Percentiles rank a stretch among this genome's conserved stretches.
Evolutionary conservation across 2,888 invertebrate species (phyloP).

Genomic region (Myopa testacea): DNA sequence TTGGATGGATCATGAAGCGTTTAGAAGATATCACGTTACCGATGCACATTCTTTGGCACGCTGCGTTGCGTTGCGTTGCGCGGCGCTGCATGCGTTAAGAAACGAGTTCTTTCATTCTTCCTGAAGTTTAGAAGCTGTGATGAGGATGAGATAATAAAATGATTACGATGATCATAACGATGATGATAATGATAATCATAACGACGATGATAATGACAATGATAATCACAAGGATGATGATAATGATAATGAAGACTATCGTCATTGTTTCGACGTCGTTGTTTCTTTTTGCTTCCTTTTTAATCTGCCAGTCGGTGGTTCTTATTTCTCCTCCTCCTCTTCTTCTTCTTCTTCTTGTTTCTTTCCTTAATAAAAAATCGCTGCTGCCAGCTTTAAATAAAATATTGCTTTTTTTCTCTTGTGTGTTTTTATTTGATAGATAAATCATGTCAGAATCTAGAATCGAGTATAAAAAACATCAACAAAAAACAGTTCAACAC

Average conservation of each 20-base stretch:
- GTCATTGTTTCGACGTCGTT: not conserved
- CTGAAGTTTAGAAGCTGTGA: not conserved
- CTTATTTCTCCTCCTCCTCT: not conserved
- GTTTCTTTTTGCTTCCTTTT: not conserved
- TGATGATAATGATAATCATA: not conserved
- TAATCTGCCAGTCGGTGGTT: not conserved
- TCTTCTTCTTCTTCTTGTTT: not conserved
- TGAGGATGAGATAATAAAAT: not conserved
- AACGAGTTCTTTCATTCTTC: not conserved
- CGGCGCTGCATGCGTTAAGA: not conserved
- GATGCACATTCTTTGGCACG: not conserved
- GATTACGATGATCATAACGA: not conserved
- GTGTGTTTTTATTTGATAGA: not conserved
- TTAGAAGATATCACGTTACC: not conserved
- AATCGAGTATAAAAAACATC: not conserved
- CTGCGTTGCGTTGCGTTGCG: too few species aligned
- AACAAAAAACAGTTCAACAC: not conserved
- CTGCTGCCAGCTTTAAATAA: not conserved
- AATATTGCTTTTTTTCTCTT: slow-evolving; percentile 1
- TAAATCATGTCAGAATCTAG: slow-evolving; percentile 11
- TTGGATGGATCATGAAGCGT: not conserved
- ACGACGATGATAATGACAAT: not conserved
- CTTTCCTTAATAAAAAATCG: not conserved
- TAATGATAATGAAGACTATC: too few species aligned
- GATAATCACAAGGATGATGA: too few species aligned